Percentiles rank a stretch among this genome's conserved stretches.
Conservation (phyloP, 2,113 vertebrate genomes). For the Atractosteus spatula region DNA sequence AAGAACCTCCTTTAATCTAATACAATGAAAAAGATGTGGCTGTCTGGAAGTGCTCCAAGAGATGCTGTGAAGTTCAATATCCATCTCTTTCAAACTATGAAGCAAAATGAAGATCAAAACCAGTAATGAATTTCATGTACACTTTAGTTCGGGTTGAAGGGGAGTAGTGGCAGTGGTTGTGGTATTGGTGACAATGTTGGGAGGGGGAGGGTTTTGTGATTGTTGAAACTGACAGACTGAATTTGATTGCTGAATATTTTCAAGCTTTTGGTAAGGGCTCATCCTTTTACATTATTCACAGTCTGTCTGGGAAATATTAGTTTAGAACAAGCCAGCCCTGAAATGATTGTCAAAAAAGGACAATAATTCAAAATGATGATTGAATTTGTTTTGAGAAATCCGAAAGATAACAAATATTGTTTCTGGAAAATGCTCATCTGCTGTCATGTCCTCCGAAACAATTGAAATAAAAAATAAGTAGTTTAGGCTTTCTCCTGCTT, state of each 20-base stretch:
- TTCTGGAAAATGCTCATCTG: slow-evolving; percentile 61
- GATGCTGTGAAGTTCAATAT: too few relatives aligned
- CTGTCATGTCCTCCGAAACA: slow-evolving; percentile 60
- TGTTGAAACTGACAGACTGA: slow-evolving; percentile 64
- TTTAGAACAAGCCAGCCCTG: slow-evolving; percentile 62
- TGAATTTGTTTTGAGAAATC: slow-evolving; percentile 71
- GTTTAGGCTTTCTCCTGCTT: slow-evolving; percentile 42
- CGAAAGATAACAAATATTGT: slow-evolving; percentile 73
- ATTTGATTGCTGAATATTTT: slow-evolving; percentile 52
- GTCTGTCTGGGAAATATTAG: slow-evolving; percentile 68
- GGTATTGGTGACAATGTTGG: too few relatives aligned
- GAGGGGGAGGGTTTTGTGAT: not conserved
- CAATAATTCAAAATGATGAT: slow-evolving; percentile 67
- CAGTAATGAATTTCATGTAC: too few relatives aligned
- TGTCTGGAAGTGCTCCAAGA: too few relatives aligned
- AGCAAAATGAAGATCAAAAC: too few relatives aligned
- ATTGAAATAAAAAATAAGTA: slow-evolving; percentile 67
- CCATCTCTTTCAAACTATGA: too few relatives aligned
- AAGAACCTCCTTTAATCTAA: too few relatives aligned
- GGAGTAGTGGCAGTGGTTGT: too few relatives aligned
- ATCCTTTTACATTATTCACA: slow-evolving; percentile 72
- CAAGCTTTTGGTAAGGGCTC: slow-evolving; percentile 54
- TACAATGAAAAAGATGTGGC: too few relatives aligned
- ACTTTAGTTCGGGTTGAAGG: too few relatives aligned
- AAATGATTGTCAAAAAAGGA: slow-evolving; percentile 63